A percentile compares a stretch with the other conserved stretches of the same genome.
phyloP scores from a whole-genome alignment of 2,113 vertebrate species.

The Chauna torquata region DNA sequence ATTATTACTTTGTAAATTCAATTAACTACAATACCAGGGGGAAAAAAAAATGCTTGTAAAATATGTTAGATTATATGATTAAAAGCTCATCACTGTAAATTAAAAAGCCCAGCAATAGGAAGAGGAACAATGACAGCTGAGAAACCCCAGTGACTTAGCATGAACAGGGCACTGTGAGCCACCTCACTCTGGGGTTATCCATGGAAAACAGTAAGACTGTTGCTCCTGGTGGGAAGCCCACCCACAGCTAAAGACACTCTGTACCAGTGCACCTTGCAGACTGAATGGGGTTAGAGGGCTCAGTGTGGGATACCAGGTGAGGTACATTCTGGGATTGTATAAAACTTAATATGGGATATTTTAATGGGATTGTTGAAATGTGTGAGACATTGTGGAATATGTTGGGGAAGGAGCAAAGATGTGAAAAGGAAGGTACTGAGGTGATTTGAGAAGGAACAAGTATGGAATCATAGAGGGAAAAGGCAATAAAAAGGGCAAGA shows the following conservation, averaged over 20 bases:
- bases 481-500: neutral
- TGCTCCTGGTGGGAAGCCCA: neutral
- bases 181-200: neutral
- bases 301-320: neutral
- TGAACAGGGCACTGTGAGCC: accelerated
- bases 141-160: neutral
- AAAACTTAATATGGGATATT: neutral
- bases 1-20: neutral
- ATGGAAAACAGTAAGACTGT: neutral
- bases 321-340: neutral
- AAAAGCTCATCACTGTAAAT: neutral
- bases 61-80: neutral
- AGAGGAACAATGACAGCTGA: neutral
- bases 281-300: neutral
- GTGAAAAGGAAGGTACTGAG: neutral
- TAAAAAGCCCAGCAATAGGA: neutral
- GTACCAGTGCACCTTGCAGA: neutral
- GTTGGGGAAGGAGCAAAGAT: too few relatives aligned
- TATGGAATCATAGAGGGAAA: neutral
- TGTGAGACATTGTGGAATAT: neutral
- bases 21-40: neutral
- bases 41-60: neutral
- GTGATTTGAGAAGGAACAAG: neutral
- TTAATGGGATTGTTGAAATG: neutral
- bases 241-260: accelerated